A percentile compares a stretch with the other conserved stretches of the same genome.
Evolutionary conservation across 2,797 vertebrate genomes (phyloP).

Genomic region (Hyperoplus immaculatus): DNA sequence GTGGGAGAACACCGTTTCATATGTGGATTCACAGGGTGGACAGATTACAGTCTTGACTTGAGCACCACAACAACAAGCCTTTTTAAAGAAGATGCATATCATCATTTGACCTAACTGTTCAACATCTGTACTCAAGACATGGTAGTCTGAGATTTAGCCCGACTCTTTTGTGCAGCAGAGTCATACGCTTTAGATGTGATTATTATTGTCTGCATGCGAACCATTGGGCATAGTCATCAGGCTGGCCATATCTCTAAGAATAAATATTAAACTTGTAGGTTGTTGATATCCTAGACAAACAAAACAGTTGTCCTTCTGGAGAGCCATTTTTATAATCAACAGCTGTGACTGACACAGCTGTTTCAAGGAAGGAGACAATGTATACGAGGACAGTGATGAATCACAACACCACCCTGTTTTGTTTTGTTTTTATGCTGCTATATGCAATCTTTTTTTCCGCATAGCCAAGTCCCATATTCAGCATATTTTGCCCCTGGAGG

Average conservation of each 20-base stretch:
- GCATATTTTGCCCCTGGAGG: background rate
- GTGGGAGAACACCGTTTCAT: background rate
- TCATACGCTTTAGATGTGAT: conserved; percentile 1
- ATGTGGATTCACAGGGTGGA: background rate
- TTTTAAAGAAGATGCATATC: background rate
- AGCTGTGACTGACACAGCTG: background rate
- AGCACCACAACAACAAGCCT: background rate
- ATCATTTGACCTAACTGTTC: background rate
- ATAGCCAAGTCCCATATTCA: conserved; percentile 12
- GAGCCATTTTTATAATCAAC: conserved; percentile 2
- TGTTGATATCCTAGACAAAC: background rate
- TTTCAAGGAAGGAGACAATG: background rate
- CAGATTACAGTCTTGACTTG: background rate
- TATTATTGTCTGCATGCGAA: background rate
- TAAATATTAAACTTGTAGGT: background rate
- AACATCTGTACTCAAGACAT: background rate
- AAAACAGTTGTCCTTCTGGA: background rate
- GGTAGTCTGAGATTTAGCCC: background rate
- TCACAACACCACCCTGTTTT: background rate
- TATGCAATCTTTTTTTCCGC: background rate
- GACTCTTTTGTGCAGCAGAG: background rate
- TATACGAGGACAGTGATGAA: background rate
- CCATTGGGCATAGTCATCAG: background rate
- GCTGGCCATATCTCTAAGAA: background rate
- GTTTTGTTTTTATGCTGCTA: conserved; percentile 5